Conservation (phyloP, 1,140 invertebrate genomes). For the Drosophila repletoides region DNA sequence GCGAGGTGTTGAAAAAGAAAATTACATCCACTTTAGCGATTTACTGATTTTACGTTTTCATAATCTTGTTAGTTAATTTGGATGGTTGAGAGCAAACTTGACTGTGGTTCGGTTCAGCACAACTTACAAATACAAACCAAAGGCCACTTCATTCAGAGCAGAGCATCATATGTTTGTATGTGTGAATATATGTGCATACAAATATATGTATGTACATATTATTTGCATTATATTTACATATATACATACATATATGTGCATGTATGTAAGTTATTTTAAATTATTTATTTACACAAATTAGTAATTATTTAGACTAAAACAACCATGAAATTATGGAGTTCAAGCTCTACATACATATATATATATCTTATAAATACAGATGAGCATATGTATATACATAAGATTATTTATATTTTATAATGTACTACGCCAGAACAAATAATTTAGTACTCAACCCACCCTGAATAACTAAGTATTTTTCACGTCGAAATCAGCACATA, state of each 20-base stretch:
- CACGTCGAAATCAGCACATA: no score
- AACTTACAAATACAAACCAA: background rate
- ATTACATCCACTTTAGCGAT: conserved; percentile 81
- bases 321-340: no score
- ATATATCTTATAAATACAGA: no score
- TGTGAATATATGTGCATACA: background rate
- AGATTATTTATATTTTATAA: background rate
- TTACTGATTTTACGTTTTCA: conserved; percentile 81
- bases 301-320: no score
- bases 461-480: no score
- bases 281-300: conserved; percentile 55
- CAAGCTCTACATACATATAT: no score
- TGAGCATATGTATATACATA: background rate
- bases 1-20: conserved; percentile 81
- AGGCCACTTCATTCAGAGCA: background rate
- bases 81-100: conserved; percentile 52
- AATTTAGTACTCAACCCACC: no score
- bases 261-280: no score
- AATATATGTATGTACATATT: background rate
- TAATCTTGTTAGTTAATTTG: conserved; percentile 81
- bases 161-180: no score
- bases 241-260: conserved; percentile 2
- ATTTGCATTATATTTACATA: no score
- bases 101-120: conserved; percentile 27
- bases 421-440: no score